Percentiles rank a stretch among this genome's conserved stretches.
phyloP scores from a whole-genome alignment of 2,113 vertebrate genomes.

The Semnopithecus entellus region DNA sequence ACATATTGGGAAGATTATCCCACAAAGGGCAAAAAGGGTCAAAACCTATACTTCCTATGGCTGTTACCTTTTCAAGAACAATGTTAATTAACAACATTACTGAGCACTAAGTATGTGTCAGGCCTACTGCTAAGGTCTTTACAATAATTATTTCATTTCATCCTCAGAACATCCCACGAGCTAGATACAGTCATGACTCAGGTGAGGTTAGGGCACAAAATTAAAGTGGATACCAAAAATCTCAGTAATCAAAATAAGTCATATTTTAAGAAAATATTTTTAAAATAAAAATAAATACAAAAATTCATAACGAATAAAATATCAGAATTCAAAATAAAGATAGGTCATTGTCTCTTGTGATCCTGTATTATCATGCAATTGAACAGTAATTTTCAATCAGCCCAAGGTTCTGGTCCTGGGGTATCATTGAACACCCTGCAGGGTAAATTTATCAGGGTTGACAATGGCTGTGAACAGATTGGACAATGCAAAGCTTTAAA shows the following conservation, averaged over 20 bases:
- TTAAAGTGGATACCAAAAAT: neutral
- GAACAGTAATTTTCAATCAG: neutral
- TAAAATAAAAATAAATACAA: neutral
- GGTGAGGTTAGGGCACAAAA: neutral
- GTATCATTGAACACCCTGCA: neutral
- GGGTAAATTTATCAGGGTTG: neutral
- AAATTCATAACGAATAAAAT: neutral
- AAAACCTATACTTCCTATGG: neutral
- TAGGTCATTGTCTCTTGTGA: neutral
- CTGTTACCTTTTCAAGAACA: neutral
- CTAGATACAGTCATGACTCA: neutral
- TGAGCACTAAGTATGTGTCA: neutral
- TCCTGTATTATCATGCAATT: neutral
- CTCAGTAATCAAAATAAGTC: neutral
- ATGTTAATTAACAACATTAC: neutral
- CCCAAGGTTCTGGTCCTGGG: fast-evolving
- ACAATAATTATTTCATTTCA: neutral
- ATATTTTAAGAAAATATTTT: neutral
- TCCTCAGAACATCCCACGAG: neutral
- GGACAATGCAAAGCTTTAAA: neutral
- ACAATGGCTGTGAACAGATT: neutral
- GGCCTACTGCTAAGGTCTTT: neutral
- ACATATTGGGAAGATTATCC: neutral
- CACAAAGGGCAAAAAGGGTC: neutral
- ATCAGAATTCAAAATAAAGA: slow-evolving; percentile 15